These are phyloP conservation scores for Emys orbicularis DNA, from an alignment of 2,797 vertebrate genomes.

Conservation along the genomic window DNA sequence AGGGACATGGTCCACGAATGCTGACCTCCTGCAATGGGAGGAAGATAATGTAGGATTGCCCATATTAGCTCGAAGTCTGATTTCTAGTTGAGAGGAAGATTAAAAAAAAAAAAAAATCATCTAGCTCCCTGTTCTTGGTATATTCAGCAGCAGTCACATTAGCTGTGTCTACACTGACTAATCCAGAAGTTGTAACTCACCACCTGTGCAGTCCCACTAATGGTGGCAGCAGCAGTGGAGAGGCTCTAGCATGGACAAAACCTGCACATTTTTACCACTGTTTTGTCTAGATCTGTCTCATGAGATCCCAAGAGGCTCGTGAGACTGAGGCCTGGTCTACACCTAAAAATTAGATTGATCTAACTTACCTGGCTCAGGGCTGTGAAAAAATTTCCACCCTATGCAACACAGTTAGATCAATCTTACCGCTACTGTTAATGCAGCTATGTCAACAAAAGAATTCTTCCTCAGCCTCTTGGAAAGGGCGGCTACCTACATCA, in stretches of 20 bases:
- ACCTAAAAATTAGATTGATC: not conserved
- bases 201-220: not conserved
- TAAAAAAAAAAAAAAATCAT: not conserved
- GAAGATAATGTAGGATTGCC: not conserved
- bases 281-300: not conserved
- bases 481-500: not conserved
- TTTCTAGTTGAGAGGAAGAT: not conserved
- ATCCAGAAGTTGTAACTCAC: not conserved
- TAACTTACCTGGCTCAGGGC: not conserved
- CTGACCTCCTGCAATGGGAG: not conserved
- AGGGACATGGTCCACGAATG: not conserved
- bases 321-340: not conserved
- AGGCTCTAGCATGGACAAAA: not conserved
- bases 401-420: not conserved
- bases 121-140: rapidly evolving
- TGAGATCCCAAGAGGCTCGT: not conserved
- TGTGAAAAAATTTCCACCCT: not conserved
- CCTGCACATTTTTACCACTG: not conserved
- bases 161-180: not conserved
- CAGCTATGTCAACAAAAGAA: not conserved
- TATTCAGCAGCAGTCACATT: not conserved
- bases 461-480: not conserved
- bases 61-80: not conserved
- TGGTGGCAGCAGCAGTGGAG: not conserved
- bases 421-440: not conserved